phyloP scores from a whole-genome alignment of 2,113 vertebrate species.

The Tupaia tana region DNA sequence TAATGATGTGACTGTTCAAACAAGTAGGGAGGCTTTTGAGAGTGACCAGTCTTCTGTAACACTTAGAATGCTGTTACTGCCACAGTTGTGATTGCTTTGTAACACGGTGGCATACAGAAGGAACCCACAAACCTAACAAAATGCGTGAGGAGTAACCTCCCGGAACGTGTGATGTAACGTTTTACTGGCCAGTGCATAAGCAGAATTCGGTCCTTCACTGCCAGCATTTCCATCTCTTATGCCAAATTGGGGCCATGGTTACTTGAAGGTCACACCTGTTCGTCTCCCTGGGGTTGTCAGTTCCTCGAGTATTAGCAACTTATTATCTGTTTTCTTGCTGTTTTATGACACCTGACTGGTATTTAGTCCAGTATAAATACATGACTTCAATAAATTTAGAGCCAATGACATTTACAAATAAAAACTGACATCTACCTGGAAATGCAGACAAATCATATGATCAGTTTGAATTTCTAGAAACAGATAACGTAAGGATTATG shows the following conservation, averaged over 20 bases:
- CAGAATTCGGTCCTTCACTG: conserved; percentile 45
- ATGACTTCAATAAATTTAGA: conserved; percentile 24
- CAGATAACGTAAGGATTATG: background rate
- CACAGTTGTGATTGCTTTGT: conserved; percentile 25
- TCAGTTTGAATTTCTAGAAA: conserved; percentile 45
- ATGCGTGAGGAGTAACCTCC: background rate
- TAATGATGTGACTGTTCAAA: conserved; percentile 69
- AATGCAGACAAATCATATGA: background rate
- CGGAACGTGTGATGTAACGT: background rate
- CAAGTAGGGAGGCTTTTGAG: conserved; percentile 62
- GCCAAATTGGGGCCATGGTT: conserved; percentile 71
- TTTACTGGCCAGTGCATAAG: background rate
- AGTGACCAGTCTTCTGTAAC: conserved; percentile 64
- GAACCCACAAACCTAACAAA: conserved; percentile 12
- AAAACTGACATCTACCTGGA: background rate
- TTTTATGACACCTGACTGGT: background rate
- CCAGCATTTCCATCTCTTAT: conserved; percentile 69
- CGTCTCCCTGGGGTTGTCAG: conserved; percentile 49
- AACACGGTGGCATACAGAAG: background rate
- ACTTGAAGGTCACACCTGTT: conserved; percentile 81
- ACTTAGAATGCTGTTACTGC: conserved; percentile 11
- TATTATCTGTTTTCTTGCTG: conserved; percentile 26
- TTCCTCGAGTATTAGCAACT: conserved; percentile 42
- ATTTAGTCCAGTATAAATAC: conserved; percentile 28
- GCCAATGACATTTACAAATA: conserved; percentile 16